Base-by-base conservation (phyloP, 2,888 invertebrate species). In the Aspidiotus destructor region DNA sequence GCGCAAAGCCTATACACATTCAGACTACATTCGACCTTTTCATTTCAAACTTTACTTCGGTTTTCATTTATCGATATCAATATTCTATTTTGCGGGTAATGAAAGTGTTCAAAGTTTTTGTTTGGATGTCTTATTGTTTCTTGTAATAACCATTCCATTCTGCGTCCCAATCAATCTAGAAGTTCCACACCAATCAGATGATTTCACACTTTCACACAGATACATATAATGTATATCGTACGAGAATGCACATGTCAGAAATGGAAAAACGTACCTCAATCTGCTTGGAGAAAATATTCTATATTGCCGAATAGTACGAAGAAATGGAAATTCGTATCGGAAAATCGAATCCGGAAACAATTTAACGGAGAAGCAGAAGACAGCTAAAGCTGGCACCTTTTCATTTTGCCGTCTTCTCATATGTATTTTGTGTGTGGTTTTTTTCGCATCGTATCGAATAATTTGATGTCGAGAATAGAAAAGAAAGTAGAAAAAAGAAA, bases 301-400 rank as follows among this genome's bases (percentile, higher is more conserved):
- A 28, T 28, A 28, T 28, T 5, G 28, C 28, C 5, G 28, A 5
- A 28, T 3, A 1, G 28, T 28, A 28, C 5, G 5, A 28, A 28
- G 28, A 61, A 61, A 41, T 41, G 53, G 41, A 60, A n/a, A 48
- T 63, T 62, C 62, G 62, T 53, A 17, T 62, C 40, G 54, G 55
- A 55, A 63, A 63, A 63, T 63, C 63, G 54, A 41, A 63, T 40
- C 41, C 54, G 53, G 55, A 63, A 63, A 63, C 63, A 54, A 63
- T 54, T 63, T 63, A 1, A 28, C 28, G 5, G 28, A 28, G 28
- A 28, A 28, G 28, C 28, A 28, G 28, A 5, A 28, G 28, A 28
- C 5, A 28, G 28, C 28, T 28, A 28, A 28, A 28, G 28, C 28
- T 28, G 1, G 5, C 28, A 28, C 41, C 41, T 28, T 44, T 16